Base-by-base conservation (phyloP, 2,888 invertebrate genomes). In the Xanthia icteritia region DNA sequence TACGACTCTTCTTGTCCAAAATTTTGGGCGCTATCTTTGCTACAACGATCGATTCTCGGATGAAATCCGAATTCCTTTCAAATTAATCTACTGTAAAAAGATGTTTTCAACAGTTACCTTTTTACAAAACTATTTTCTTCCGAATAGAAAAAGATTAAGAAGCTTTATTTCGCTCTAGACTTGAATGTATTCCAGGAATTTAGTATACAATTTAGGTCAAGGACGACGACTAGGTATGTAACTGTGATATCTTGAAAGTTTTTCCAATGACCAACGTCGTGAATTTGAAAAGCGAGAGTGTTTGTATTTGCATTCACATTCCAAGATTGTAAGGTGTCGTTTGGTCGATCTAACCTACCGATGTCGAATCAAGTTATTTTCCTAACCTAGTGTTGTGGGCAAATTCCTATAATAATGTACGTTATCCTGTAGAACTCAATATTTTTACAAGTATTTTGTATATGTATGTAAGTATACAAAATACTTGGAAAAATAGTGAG, bases 141-240 rank as follows among this genome's bases (percentile, higher is more conserved):
- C 8, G 2, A 13, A 77, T 27, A 42, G 45, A 17, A 70, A 54
- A 23, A 54, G 23, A 58, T 39, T 11, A 31, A 27, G 42, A 69
- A 72, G 23, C 42, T 77, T 31, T 51, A 61, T 67, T 71, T 73
- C 23, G 60, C 61, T 63, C 51, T 58, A 69, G 45, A 68, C 36
- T 51, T 54, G 15, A 64, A 67, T 48, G 20, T 60, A 64, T 75
- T 79, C 58, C 58, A 77, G 64, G 64, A 77, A 79, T 85, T 72
- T 61, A 70, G 56, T 73, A 72, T 70, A 70, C 36, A 63, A 73
- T 79, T 51, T 75, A 72, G 84, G 79, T 86, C 85, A 86, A 84
- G 77, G 78, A 81, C 79, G 76, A n/a, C n/a, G n/a, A n/a, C n/a
- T n/a, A n/a, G n/a, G n/a, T 64, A 36, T 48, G 56, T 8, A 76